Conservation (phyloP, 2,113 vertebrate species). For the Cnemophilus loriae region DNA sequence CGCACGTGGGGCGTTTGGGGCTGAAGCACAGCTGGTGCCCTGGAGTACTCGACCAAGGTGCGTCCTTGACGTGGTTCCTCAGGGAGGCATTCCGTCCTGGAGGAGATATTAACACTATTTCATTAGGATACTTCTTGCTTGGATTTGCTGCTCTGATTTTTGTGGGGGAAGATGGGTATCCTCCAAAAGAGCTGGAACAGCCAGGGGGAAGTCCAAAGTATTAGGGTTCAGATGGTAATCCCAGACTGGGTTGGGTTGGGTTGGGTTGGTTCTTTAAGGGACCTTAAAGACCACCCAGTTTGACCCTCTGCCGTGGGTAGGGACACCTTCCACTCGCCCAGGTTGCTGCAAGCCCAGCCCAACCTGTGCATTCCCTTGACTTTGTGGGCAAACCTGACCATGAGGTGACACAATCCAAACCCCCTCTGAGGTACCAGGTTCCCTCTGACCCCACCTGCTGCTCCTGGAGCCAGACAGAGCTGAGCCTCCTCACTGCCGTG, state of each 20-base stretch:
- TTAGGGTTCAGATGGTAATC: background rate
- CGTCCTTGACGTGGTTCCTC: fast-evolving
- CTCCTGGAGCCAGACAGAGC: background rate
- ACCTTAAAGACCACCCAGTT: too few species aligned
- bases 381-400: background rate
- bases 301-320: background rate
- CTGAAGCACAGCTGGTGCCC: background rate
- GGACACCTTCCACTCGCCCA: background rate
- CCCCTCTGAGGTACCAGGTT: fast-evolving
- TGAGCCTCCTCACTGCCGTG: fast-evolving
- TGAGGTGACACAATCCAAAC: background rate
- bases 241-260: background rate
- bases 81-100: background rate
- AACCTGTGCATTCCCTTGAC: background rate
- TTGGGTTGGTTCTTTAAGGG: too few species aligned
- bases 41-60: background rate
- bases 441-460: background rate
- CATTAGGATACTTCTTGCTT: background rate
- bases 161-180: fast-evolving
- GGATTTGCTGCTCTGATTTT: background rate
- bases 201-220: background rate
- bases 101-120: background rate
- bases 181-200: background rate
- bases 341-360: background rate
- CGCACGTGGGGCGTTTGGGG: background rate